Evolutionary conservation across 2,888 invertebrate species (phyloP), one percentile per base, ranked within the genome.

Genomic region (Xiphydria camelus): DNA sequence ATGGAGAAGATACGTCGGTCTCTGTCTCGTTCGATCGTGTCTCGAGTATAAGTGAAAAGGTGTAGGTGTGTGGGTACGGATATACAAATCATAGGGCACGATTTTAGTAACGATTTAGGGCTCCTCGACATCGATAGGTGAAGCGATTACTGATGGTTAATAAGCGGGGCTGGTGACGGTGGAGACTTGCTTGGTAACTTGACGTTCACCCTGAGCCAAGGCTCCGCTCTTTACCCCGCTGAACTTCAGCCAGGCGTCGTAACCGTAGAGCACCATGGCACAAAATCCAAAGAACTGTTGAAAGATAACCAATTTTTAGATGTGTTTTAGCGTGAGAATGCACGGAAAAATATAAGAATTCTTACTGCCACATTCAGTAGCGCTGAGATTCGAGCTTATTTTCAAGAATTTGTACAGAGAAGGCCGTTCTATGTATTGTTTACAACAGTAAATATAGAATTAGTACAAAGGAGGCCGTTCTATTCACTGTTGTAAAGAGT

Each of bases 261-360:
- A 81, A 1, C 82, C 89, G 77, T 93, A 94, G 21, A 82, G 83
- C 17, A 85, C 73, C 86, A 89, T 91, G 12, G 87, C 87, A 57
- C 83, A 82, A 77, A 88, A 93, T 14, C 92, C 93, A 76, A 94
- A 94, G 77, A 93, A 88, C 92, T 92, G 76, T 21, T 83, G 80
- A 58, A 51, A 61, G 55, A 61, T 45, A 46, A 55, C 9, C n/a
- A n/a, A n/a, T n/a, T n/a, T n/a, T n/a, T n/a, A n/a, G n/a, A n/a
- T n/a, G n/a, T n/a, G n/a, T n/a, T n/a, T n/a, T n/a, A n/a, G n/a
- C n/a, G n/a, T n/a, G n/a, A n/a, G n/a, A n/a, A n/a, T n/a, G n/a
- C n/a, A n/a, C n/a, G n/a, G n/a, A n/a, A n/a, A n/a, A n/a, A n/a
- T n/a, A n/a, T n/a, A n/a, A n/a, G n/a, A n/a, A n/a, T n/a, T n/a